Evolutionary conservation across 2,888 invertebrate genomes (phyloP).

Genomic region (Meiosimyza platycephala): DNA sequence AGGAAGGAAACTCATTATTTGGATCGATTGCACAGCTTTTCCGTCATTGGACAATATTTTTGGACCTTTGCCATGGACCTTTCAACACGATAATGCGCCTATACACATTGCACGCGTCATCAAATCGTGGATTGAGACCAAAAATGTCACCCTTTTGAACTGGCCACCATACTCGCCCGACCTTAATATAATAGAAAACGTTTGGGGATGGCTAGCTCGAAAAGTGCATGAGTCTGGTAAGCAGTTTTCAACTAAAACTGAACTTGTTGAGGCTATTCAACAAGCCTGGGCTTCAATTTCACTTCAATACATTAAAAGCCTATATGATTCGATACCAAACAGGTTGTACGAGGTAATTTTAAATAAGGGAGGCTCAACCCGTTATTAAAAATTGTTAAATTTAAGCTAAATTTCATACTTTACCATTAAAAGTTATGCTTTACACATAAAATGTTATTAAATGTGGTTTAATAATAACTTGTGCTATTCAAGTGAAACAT

Average conservation of each 20-base stretch:
- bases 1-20: neutral
- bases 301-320: neutral
- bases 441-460: no score
- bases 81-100: no score
- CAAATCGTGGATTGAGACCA: neutral
- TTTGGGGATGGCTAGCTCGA: no score
- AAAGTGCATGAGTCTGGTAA: neutral
- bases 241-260: neutral
- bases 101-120: neutral
- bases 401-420: no score
- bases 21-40: neutral
- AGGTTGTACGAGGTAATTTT: neutral
- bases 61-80: no score
- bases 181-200: neutral
- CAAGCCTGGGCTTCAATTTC: neutral
- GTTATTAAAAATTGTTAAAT: no score
- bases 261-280: constrained; percentile 5
- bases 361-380: neutral
- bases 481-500: no score
- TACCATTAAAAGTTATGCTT: no score
- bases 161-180: constrained; percentile 17
- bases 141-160: constrained; percentile 2
- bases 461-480: no score
- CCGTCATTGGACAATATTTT: no score
- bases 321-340: constrained; percentile 1